Evolutionary conservation across 2,888 invertebrate genomes (phyloP), one percentile per base, ranked within the genome.

Genomic region (Monopis laevigella): DNA sequence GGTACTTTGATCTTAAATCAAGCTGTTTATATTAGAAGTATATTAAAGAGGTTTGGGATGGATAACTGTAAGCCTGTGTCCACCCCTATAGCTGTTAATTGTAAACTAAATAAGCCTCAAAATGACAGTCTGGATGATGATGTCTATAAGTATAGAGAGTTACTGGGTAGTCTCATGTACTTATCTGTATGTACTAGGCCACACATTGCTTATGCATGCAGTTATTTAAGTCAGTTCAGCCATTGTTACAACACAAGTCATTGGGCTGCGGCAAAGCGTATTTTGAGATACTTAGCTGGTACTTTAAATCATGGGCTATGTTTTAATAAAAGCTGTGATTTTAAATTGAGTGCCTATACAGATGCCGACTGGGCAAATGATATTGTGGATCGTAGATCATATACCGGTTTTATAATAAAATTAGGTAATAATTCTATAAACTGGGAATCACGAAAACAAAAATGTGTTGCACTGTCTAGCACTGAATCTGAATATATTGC

Each of bases 401-500:
- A 46, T 7, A 46, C 44, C 2, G 46, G 43, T 12, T 46, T 39
- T 14, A 39, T 44, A 7, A 41, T 46, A 27, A 24, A 43, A 18
- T 14, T 46, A 35, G 42, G 43, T 12, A 40, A 26, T 1, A 43
- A 40, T 1, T 7, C 38, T 5, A 28, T 46, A 2, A 44, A 45
- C 1, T 48, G 46, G 44, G 46, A 48, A 36, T 46, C 45, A 29
- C 28, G 44, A 1, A 49, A 49, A 35, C 49, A 49, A 17, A 21
- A 29, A 29, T 47, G 45, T 1, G 43, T 48, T 3, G 46, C 46
- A 11, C 29, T 46, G 2, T 45, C 41, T 1, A 46, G 41, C 13
- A 45, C 45, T 4, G 47, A 49, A 39, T 45, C 46, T 1, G 47
- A 49, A 26, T 45, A 48, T n/a, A 45, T 49, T n/a, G n/a, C n/a